These are phyloP conservation scores for Pelochelys cantorii DNA, from an alignment of 2,797 vertebrate species.

Conservation along the genomic window DNA sequence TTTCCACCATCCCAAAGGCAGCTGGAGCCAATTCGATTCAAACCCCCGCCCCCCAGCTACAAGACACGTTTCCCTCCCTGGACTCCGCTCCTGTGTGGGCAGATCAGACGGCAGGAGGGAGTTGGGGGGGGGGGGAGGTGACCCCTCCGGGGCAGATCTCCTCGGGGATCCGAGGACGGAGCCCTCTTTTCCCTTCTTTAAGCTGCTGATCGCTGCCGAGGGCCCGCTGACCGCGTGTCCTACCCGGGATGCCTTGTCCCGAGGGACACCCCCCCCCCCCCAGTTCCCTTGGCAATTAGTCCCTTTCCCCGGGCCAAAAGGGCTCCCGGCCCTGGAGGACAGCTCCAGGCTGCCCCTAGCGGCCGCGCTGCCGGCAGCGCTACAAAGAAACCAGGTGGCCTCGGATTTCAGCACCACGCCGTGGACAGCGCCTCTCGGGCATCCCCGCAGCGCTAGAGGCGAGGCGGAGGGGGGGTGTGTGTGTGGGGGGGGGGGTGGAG, in stretches of 20 bases:
- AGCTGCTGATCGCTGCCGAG: neutral
- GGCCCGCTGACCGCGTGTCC: no score
- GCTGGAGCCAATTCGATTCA: neutral
- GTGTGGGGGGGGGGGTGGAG: neutral
- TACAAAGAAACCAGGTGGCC: no score
- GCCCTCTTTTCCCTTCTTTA: neutral
- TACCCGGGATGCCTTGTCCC: neutral
- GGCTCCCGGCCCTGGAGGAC: neutral
- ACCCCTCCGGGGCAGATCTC: neutral
- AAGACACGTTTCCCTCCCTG: neutral
- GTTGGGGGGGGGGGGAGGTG: neutral
- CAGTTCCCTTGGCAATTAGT: neutral
- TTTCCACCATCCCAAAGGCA: neutral
- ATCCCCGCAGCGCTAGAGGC: neutral
- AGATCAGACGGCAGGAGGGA: neutral
- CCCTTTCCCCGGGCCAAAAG: neutral
- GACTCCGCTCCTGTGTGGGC: neutral
- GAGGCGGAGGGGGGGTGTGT: slow-evolving; percentile 32
- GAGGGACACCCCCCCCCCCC: neutral
- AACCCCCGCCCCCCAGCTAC: neutral
- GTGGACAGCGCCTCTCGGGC: slow-evolving; percentile 61
- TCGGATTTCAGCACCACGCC: slow-evolving; percentile 31
- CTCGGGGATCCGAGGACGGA: neutral
- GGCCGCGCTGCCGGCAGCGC: neutral
- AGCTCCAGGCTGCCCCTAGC: slow-evolving; percentile 9